Evolutionary conservation across 2,888 invertebrate genomes (phyloP), one percentile per base, ranked within the genome.

Genomic region (Mactromeris polynyma): DNA sequence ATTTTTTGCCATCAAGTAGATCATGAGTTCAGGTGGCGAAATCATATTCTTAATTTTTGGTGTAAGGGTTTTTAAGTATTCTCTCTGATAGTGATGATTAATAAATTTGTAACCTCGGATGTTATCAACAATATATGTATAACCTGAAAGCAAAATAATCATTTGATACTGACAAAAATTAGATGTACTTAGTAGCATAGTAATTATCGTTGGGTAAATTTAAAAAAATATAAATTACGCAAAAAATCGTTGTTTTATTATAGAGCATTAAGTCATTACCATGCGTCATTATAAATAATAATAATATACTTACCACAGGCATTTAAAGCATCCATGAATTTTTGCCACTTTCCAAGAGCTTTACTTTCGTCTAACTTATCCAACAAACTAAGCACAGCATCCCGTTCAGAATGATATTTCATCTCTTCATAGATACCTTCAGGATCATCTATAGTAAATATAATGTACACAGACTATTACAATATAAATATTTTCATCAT

Each of bases 331-430:
- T 84, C 77, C 33, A 84, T 77, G 36, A 84, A 77, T 36, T 77
- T 73, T 14, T 84, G 42, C 83, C 83, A 84, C 42, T 84, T 84
- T 36, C 83, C 83, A 17, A 51, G 51, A 31, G 73, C 51, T 33
- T 77, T 31, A 31, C 83, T 46, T 77, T 14, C 78, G 14, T 77
- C 42, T 33, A 84, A 36, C 19, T 78, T 19, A n/a, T 77, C 78
- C 7, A 84, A 21, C 26, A 84, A 33, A n/a, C 33, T 36, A 21
- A 26, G 21, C 14, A 84, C 51, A 3, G 83, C 46, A 19, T 46
- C 42, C 78, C 51, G 77, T 11, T 46, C 77, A 1, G 73, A 77
- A 36, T 51, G 33, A 36, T 21, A 33, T 58, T 46, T 81, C 58
- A 36, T n/a, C 38, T 58, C 14, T 38, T 54, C 81, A 38, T 81